Conservation (phyloP, 2,797 vertebrate species). For the Catharus ustulatus region DNA sequence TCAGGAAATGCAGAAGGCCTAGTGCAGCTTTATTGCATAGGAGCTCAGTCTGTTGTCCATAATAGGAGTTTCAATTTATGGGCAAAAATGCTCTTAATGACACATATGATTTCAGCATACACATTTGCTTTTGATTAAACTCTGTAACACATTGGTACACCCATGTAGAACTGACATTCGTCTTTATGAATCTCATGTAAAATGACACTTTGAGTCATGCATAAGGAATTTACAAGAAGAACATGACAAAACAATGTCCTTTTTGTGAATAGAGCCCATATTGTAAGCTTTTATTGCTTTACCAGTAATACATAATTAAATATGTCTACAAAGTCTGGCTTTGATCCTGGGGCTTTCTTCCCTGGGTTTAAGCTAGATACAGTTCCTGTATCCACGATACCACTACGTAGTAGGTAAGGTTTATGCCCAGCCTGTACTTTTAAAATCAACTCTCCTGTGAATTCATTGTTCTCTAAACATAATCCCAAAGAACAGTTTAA, state of each 20-base stretch:
- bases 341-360: constrained; percentile 69
- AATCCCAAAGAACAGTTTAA: constrained; percentile 11
- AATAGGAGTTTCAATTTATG: constrained; percentile 55
- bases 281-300: constrained; percentile 69
- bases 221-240: constrained; percentile 74
- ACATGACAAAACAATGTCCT: constrained; percentile 74
- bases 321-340: constrained; percentile 67
- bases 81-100: constrained; percentile 70
- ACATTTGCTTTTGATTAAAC: constrained; percentile 75
- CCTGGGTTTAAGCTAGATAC: constrained; percentile 31
- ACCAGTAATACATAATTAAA: constrained; percentile 75
- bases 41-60: constrained; percentile 42
- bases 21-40: constrained; percentile 46
- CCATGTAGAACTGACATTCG: constrained; percentile 68
- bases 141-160: constrained; percentile 62
- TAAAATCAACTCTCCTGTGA: constrained; percentile 28
- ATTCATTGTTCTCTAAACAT: not conserved
- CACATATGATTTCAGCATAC: constrained; percentile 63
- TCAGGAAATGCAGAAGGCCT: constrained; percentile 53
- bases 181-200: constrained; percentile 71
- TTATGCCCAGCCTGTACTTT: constrained; percentile 25
- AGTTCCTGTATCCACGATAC: constrained; percentile 39
- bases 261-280: constrained; percentile 69
- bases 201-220: constrained; percentile 73
- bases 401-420: constrained; percentile 13